Percentiles rank a stretch among this genome's conserved stretches.
These are phyloP conservation scores for Chloroceryle inda DNA, from an alignment of 2,797 vertebrate genomes.

Conservation along the genomic window DNA sequence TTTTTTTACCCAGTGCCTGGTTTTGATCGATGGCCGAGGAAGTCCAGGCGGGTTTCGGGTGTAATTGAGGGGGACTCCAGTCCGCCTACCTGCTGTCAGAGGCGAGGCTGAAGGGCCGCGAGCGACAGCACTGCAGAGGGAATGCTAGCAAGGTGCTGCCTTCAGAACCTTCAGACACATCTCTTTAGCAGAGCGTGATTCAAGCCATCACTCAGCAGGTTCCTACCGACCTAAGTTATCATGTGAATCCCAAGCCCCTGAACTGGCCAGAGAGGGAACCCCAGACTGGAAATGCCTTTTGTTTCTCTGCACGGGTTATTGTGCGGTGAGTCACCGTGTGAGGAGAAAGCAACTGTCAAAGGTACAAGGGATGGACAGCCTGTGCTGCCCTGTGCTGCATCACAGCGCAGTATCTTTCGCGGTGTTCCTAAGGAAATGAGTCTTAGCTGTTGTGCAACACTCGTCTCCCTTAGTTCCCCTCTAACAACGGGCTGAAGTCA, in stretches of 20 bases:
- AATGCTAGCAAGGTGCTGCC: not conserved
- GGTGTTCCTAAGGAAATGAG: not conserved
- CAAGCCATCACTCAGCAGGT: constrained; percentile 35
- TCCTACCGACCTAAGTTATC: not conserved
- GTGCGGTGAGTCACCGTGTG: not conserved
- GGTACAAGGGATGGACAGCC: not conserved
- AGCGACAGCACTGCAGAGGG: not conserved
- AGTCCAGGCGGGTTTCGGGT: not conserved
- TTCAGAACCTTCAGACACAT: constrained; percentile 11
- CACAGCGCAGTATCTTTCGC: not conserved
- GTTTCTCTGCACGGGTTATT: not conserved
- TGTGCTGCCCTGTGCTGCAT: not conserved
- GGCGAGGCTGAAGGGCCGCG: not conserved
- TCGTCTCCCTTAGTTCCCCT: not conserved
- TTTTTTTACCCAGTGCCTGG: not conserved
- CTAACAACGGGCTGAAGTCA: not conserved
- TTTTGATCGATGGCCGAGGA: not conserved
- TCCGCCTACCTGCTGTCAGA: not conserved
- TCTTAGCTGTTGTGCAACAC: not conserved
- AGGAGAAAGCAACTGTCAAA: not conserved
- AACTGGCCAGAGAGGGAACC: not conserved
- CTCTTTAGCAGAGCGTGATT: not conserved
- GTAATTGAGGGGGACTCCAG: not conserved
- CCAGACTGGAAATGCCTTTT: not conserved
- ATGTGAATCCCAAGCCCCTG: constrained; percentile 3